These are phyloP conservation scores for Aplochiton taeniatus DNA, from an alignment of 2,797 vertebrate genomes.

Conservation along the genomic window DNA sequence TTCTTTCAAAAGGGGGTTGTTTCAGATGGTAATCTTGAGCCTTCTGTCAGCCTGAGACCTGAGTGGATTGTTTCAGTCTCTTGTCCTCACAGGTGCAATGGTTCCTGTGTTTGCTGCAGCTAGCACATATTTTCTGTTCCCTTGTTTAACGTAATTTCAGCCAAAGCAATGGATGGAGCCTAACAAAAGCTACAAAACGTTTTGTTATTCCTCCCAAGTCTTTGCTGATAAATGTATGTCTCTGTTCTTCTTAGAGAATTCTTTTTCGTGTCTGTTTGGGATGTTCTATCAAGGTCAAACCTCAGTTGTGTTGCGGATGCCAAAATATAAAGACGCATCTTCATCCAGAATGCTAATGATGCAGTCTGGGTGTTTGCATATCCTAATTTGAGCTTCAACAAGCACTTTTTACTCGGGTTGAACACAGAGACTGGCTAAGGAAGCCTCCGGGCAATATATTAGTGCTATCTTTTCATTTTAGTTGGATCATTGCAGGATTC, in stretches of 20 bases:
- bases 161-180: too few species aligned
- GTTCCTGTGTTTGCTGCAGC: too few species aligned
- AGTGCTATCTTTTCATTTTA: neutral
- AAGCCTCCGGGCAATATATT: constrained; percentile 20
- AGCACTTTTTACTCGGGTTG: constrained; percentile 41
- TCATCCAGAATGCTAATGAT: constrained; percentile 53
- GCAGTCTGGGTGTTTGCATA: constrained; percentile 23
- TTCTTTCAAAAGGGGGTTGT: constrained; percentile 11
- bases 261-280: constrained; percentile 3
- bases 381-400: constrained; percentile 42
- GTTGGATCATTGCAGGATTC: constrained; percentile 23
- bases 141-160: too few species aligned
- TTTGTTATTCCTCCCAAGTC: too few species aligned
- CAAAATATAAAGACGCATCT: constrained; percentile 21
- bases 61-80: too few species aligned
- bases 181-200: too few species aligned
- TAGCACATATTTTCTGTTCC: too few species aligned
- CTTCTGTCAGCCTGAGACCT: neutral
- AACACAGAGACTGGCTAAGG: constrained; percentile 27
- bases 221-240: neutral
- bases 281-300: constrained; percentile 35
- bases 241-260: constrained; percentile 12
- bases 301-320: constrained; percentile 31
- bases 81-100: too few species aligned
- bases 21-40: constrained; percentile 9